These are phyloP conservation scores for Clunio marinus DNA, from an alignment of 2,888 invertebrate species.

Conservation along the genomic window DNA sequence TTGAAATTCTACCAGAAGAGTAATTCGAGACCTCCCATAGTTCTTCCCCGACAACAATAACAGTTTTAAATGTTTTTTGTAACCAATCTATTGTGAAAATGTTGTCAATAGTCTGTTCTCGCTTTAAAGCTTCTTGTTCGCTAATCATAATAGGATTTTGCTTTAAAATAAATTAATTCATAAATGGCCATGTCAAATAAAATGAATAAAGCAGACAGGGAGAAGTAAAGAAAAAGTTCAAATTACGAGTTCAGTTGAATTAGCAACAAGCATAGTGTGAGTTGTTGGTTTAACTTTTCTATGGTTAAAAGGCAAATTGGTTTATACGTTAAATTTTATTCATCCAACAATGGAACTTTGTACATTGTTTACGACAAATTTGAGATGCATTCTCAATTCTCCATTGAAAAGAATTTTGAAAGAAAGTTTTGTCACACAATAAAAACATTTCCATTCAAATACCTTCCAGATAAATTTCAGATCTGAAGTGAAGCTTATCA, in stretches of 20 bases:
- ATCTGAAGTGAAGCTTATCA: neutral
- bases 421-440: neutral
- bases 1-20: neutral
- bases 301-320: constrained; percentile 11
- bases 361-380: neutral
- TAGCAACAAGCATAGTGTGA: constrained; percentile 11
- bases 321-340: constrained; percentile 11
- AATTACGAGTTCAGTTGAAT: constrained; percentile 18
- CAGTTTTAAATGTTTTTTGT: constrained; percentile 24
- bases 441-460: neutral
- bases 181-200: too few relatives aligned
- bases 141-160: constrained; percentile 23
- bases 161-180: constrained; percentile 23
- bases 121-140: constrained; percentile 5
- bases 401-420: neutral
- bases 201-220: too few relatives aligned
- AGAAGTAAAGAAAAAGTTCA: neutral
- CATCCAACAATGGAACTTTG: neutral
- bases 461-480: too few relatives aligned
- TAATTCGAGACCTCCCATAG: constrained; percentile 29
- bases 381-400: neutral
- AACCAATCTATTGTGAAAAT: constrained; percentile 20
- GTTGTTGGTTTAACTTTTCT: constrained; percentile 21
- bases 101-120: constrained; percentile 11
- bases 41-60: neutral